phyloP scores from a whole-genome alignment of 2,113 vertebrate species.

The Apus apus region DNA sequence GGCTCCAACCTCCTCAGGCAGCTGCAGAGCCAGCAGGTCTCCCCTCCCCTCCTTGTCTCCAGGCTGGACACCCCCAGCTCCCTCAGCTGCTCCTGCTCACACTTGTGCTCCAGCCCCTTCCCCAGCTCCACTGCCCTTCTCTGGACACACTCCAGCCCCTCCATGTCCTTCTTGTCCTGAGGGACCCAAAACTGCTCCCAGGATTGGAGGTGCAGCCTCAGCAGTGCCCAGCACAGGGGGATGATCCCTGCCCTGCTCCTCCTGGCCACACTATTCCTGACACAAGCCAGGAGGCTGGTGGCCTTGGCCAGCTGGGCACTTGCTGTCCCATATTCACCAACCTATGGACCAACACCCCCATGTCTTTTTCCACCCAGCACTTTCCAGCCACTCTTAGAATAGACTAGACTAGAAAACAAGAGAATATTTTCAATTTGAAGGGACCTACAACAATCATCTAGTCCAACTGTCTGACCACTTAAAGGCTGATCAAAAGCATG shows the following conservation, averaged over 20 bases:
- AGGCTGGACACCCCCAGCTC: neutral
- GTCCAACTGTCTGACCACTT: neutral
- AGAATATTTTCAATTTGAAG: neutral
- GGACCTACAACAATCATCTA: neutral
- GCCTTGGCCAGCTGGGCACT: neutral
- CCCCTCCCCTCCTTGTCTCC: neutral
- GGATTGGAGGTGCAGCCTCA: neutral
- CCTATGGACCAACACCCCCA: neutral
- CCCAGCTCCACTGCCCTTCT: neutral
- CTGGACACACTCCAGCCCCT: neutral
- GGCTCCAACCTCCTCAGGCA: accelerated
- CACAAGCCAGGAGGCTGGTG: neutral
- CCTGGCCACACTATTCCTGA: neutral
- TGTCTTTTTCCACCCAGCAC: neutral
- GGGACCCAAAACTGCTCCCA: neutral
- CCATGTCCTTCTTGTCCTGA: neutral
- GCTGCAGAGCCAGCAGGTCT: neutral
- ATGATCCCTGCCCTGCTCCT: neutral
- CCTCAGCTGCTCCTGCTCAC: accelerated
- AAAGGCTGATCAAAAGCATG: neutral
- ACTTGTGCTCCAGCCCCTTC: neutral
- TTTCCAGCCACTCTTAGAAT: neutral
- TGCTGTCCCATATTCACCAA: neutral
- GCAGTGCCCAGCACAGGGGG: neutral
- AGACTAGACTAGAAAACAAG: too few relatives aligned